A percentile compares a stretch with the other conserved stretches of the same genome.
phyloP scores from a whole-genome alignment of 2,113 vertebrate genomes.

The Crotalus horridus region DNA sequence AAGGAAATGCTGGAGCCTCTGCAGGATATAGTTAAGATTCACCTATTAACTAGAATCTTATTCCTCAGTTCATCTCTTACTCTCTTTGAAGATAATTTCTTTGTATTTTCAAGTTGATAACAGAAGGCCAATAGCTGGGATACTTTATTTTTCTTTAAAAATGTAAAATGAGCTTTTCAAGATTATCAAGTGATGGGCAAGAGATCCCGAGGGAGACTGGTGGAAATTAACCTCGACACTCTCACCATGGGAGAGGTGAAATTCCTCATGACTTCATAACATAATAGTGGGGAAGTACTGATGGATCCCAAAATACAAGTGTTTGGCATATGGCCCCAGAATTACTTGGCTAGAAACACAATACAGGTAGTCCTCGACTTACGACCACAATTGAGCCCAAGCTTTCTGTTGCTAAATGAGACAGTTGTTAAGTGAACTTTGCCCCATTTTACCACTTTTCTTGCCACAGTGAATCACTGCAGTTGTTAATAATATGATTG shows the following conservation, averaged over 20 bases:
- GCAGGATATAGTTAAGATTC: background rate
- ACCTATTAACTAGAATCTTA: background rate
- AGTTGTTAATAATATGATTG: too few species aligned
- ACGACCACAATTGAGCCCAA: too few species aligned
- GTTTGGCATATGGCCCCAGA: background rate
- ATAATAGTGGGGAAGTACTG: background rate
- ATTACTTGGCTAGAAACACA: background rate
- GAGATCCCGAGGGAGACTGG: background rate
- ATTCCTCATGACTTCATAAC: background rate
- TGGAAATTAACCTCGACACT: background rate
- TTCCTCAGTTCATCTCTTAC: background rate
- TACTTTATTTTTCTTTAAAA: background rate
- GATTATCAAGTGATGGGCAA: background rate
- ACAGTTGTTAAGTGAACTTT: too few species aligned
- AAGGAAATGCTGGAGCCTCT: background rate
- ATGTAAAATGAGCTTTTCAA: background rate
- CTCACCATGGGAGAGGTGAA: background rate
- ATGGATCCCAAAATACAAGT: background rate
- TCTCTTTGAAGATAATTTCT: background rate
- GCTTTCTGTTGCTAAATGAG: too few species aligned
- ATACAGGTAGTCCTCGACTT: too few species aligned
- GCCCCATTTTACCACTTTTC: too few species aligned
- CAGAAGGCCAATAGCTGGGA: background rate
- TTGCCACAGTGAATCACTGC: too few species aligned
- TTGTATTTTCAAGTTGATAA: background rate